A percentile compares a stretch with the other conserved stretches of the same genome.
Conservation (phyloP, 2,888 invertebrate genomes). For the Microdon myrmicae region DNA sequence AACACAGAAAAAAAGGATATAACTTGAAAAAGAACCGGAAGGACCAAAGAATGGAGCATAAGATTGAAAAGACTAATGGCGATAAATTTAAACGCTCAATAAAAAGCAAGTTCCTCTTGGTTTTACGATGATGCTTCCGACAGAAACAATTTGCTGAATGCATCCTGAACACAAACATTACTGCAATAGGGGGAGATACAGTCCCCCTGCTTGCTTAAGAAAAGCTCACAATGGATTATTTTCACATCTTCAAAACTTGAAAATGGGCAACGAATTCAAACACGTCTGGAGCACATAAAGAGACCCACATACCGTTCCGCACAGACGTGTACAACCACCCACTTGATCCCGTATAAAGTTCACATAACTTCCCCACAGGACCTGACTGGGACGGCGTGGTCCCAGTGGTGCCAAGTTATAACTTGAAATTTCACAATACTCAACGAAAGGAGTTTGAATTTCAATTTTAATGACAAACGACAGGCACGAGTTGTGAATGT, state of each 20-base stretch:
- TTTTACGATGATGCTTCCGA: conserved; percentile 35
- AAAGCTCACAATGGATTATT: conserved; percentile 22
- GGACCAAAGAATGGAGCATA: too few relatives aligned
- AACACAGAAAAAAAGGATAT: conserved; percentile 10
- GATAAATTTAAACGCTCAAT: conserved; percentile 47
- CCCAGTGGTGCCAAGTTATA: neutral
- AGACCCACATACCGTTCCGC: too few relatives aligned
- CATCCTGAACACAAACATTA: conserved; percentile 17
- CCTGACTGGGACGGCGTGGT: neutral
- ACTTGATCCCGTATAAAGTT: too few relatives aligned
- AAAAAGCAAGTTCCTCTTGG: conserved; percentile 39
- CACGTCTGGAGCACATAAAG: conserved; percentile 1
- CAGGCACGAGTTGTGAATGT: conserved; percentile 45
- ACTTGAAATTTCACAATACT: conserved; percentile 7
- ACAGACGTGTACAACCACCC: too few relatives aligned
- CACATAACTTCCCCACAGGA: neutral
- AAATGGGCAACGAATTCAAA: conserved; percentile 9
- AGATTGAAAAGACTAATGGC: too few relatives aligned
- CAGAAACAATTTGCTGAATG: conserved; percentile 32
- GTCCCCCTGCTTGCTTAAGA: neutral
- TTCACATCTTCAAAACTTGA: conserved; percentile 16
- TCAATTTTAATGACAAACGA: conserved; percentile 50
- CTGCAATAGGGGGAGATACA: too few relatives aligned
- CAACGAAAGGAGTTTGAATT: conserved; percentile 35
- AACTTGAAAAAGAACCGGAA: too few relatives aligned